These are phyloP conservation scores for Ganaspis sp. DNA, from an alignment of 1,140 invertebrate genomes.

Conservation along the genomic window DNA sequence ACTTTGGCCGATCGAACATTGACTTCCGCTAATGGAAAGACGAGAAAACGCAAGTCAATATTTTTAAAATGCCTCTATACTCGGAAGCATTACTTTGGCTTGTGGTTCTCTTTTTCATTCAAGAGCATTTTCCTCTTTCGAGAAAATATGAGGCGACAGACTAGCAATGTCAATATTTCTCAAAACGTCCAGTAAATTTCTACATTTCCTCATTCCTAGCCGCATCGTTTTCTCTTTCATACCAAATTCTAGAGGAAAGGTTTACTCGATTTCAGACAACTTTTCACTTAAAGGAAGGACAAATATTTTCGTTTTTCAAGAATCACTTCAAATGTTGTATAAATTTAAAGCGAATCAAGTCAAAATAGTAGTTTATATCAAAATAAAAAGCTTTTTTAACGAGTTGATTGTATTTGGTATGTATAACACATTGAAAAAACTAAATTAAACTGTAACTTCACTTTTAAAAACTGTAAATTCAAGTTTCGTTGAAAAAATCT, in stretches of 20 bases:
- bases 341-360: no score
- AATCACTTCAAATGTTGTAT: background rate
- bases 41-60: slow-evolving; percentile 8
- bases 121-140: background rate
- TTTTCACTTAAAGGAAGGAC: background rate
- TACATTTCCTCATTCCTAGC: background rate
- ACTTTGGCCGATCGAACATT: slow-evolving; percentile 24
- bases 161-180: slow-evolving; percentile 21
- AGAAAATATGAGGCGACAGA: slow-evolving; percentile 10
- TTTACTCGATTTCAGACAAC: background rate
- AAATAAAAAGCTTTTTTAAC: no score
- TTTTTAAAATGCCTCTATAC: background rate
- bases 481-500: no score
- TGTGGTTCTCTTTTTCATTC: background rate
- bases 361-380: no score
- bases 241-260: background rate
- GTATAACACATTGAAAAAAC: no score
- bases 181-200: slow-evolving; percentile 4
- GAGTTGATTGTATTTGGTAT: no score
- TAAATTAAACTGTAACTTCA: no score
- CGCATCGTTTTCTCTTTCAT: background rate
- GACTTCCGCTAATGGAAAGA: background rate
- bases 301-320: background rate
- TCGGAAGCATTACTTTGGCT: slow-evolving; percentile 1
- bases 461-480: no score